phyloP scores from a whole-genome alignment of 2,888 invertebrate genomes.

The Cantharis nigra region DNA sequence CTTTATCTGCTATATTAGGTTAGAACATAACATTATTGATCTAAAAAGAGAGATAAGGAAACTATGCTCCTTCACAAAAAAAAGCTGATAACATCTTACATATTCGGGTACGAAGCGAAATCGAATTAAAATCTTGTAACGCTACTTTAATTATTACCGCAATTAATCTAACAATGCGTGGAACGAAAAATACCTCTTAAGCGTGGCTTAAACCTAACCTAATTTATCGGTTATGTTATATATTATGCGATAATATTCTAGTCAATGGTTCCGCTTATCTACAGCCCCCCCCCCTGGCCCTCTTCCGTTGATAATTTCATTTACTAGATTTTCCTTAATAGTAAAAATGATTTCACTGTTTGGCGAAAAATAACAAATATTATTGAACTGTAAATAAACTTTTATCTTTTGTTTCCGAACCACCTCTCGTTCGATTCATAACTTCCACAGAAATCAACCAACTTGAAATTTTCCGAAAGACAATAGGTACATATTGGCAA shows the following conservation, averaged over 20 bases:
- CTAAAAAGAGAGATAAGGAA: not conserved
- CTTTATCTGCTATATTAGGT: not conserved
- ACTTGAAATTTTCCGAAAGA: not conserved
- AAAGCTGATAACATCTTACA: not conserved
- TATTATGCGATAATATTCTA: not conserved
- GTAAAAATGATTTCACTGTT: not conserved
- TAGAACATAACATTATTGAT: not conserved
- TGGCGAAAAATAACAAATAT: not conserved
- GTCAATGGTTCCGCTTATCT: not conserved
- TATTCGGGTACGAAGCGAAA: not conserved
- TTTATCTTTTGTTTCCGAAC: not conserved
- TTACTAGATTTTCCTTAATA: not conserved
- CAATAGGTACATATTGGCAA: too few relatives aligned
- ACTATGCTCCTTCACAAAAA: not conserved
- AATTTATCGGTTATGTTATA: not conserved
- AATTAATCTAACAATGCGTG: not conserved
- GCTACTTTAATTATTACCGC: not conserved
- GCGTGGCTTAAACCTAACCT: not conserved
- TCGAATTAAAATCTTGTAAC: not conserved
- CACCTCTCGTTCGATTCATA: not conserved
- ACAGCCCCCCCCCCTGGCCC: not conserved
- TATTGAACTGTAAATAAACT: not conserved
- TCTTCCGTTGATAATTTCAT: not conserved
- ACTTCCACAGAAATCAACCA: not conserved
- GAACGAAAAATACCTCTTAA: not conserved